These are phyloP conservation scores for Acrossocheilus wenchowensis DNA, from an alignment of 2,797 vertebrate species.

Conservation along the genomic window DNA sequence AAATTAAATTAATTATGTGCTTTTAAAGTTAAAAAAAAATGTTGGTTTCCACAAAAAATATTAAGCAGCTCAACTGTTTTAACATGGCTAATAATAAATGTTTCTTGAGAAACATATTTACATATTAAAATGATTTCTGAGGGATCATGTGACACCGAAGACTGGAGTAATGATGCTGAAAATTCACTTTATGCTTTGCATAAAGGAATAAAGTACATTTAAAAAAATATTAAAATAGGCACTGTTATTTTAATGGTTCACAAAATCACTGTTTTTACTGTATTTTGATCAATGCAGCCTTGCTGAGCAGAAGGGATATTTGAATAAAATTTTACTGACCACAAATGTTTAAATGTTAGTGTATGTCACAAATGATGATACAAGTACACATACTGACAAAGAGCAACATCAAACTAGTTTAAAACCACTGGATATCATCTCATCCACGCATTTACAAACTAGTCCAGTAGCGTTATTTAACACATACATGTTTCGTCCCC, in stretches of 20 bases:
- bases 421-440: neutral
- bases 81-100: neutral
- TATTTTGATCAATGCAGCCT: too few species aligned
- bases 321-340: neutral
- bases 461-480: neutral
- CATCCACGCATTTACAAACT: conserved; percentile 4
- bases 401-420: neutral
- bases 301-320: too few species aligned
- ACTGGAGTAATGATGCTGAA: neutral
- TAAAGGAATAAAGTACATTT: neutral
- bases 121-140: neutral
- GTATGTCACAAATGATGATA: neutral
- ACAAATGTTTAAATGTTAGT: neutral
- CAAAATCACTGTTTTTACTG: neutral
- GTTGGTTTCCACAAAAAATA: neutral
- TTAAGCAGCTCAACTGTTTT: neutral
- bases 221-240: neutral
- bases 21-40: too few species aligned
- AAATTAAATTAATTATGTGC: neutral
- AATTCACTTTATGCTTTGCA: neutral
- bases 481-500: neutral
- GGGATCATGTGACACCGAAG: neutral
- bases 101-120: neutral
- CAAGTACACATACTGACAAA: neutral
- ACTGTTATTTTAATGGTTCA: neutral